Base-by-base conservation (phyloP, 2,113 vertebrate genomes). In the Indicator maculatus region DNA sequence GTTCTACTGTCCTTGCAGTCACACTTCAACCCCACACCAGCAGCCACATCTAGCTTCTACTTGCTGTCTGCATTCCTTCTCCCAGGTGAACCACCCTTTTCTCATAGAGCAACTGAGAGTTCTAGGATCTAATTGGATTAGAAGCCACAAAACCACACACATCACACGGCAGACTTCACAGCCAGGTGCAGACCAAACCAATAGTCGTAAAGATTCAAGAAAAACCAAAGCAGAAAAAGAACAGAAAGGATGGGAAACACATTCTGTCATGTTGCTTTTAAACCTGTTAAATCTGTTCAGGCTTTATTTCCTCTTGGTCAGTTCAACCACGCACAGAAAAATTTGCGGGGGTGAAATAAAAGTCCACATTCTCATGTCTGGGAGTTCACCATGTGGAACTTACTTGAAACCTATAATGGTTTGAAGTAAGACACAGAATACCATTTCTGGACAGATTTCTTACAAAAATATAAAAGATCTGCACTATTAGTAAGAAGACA, bases 321-420 rank as follows among this genome's bases (percentile, higher is more conserved):
- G 36, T 55, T 47, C 39, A 85, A 31, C 8, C 38, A 26, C 1
- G 15, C 14, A 67, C 8, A 85, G 26, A 64, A 78, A 78, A 67
- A 63, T 3, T 4, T 8, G 18, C 14, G 14, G 17, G 20, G 2
- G 8, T 18, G 4, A 38, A 36, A 67, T 61, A 24, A 79, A 15
- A 14, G 4, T 6, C 8, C 12, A 52, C 61, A n/a, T 17, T 28
- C 27, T 50, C 58, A 16, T 16, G 53, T 52, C 19, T 30, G 12
- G n/a, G 47, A 18, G 70, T n/a, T 8, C 61, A 16, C 23, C 28
- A 56, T 0, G 0, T 9, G 28, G 26, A 47, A 75, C 1, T 31
- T 16, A 11, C 7, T 1, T 15, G 8, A 53, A 64, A 21, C 11
- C 27, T 26, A 13, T 5, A 1, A 66, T 31, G 13, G 15, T 72